Evolutionary conservation across 2,888 invertebrate genomes (phyloP).

Genomic region (Mallateleia sp.): DNA sequence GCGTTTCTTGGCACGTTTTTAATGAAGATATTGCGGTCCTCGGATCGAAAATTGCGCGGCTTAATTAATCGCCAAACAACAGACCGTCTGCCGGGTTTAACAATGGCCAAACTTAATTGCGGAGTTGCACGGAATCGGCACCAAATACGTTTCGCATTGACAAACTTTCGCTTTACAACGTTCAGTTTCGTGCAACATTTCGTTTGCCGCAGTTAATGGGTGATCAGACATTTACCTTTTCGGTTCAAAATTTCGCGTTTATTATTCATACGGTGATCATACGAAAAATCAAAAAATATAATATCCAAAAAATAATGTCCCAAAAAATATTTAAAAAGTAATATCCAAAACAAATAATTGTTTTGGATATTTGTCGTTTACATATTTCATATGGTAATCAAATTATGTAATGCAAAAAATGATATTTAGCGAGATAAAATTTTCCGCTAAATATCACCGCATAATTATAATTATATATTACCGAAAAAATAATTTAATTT

Average conservation of each 20-base stretch:
- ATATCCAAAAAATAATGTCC: too few relatives aligned
- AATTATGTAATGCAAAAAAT: too few relatives aligned
- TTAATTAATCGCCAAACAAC: slow-evolving; percentile 61
- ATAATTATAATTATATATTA: too few relatives aligned
- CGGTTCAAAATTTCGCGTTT: not conserved
- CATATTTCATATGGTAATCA: too few relatives aligned
- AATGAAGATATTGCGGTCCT: slow-evolving; percentile 29
- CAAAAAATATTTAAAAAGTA: too few relatives aligned
- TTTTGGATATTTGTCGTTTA: too few relatives aligned
- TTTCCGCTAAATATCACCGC: too few relatives aligned
- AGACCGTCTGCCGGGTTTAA: slow-evolving; percentile 19
- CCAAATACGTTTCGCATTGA: slow-evolving; percentile 37
- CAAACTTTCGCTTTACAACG: slow-evolving; percentile 38
- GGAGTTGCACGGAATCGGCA: slow-evolving; percentile 30
- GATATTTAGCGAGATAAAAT: too few relatives aligned
- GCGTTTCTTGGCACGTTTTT: slow-evolving; percentile 53
- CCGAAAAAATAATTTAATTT: too few relatives aligned
- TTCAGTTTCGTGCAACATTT: slow-evolving; percentile 26
- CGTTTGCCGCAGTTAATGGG: slow-evolving; percentile 16
- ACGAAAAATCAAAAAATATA: too few relatives aligned
- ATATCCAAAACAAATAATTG: too few relatives aligned
- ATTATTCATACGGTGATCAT: too few relatives aligned
- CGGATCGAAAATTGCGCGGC: slow-evolving; percentile 43
- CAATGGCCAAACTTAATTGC: slow-evolving; percentile 59
- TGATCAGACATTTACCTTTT: slow-evolving; percentile 3